Base-by-base conservation (phyloP, 2,113 vertebrate species). In the Tupaia tana region DNA sequence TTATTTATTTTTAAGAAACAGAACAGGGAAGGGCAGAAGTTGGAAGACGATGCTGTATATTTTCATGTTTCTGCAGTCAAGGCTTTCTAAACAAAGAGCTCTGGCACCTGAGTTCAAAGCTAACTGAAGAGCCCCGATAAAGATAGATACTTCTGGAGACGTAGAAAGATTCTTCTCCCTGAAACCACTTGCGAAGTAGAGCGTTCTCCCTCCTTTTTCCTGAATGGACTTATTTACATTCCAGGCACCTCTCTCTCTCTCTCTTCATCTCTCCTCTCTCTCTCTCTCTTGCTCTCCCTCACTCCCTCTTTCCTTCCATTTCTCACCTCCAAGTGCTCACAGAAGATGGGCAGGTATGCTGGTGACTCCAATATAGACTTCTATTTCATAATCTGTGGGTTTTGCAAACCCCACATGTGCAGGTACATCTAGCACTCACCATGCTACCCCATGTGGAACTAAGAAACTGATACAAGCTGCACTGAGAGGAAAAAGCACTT, bases 371-470 rank as follows among this genome's bases (percentile, higher is more conserved):
- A 19, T 29, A 16, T n/a, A 56, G 92, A 69, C 24, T 29, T 29
- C 25, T 56, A 24, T 19, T 29, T 69, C 79, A 20, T 29, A 70
- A 31, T 24, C n/a, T 29, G 25, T 29, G 13, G 22, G 15, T 18
- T 31, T n/a, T 20, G 9, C 54, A 70, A 31, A 43, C 2, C 20
- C 13, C 12, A 16, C 29, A 3, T 0, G 0, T 4, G 1, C 24
- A 24, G 67, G 16, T 58, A 59, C 61, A 25, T 18, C 20, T 12
- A 13, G 59, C 22, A 9, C 63, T 75, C n/a, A 24, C 56, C 1
- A 1, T 58, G 31, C 18, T 54, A 59, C 4, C 43, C 27, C 13
- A 2, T 12, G 7, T 20, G 31, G 58, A 90, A 29, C 5, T 1
- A 1, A 78, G 24, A 70, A 77, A 43, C 29, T 25, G 9, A 91